Base-by-base conservation (phyloP, 2,113 vertebrate genomes). In the Casuarius casuarius region DNA sequence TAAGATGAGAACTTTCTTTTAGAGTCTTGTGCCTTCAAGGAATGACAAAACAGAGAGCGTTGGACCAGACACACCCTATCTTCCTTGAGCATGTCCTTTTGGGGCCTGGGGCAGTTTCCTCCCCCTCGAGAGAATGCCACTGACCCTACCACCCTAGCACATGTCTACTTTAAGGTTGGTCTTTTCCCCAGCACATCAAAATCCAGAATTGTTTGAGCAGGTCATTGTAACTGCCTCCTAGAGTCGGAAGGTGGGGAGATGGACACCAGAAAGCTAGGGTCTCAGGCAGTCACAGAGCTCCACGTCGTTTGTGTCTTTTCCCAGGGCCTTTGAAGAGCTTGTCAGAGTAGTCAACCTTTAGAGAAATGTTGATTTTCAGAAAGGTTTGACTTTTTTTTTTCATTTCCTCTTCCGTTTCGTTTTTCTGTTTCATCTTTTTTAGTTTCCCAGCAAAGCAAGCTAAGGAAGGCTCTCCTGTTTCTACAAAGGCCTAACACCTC, bases 221-320 rank as follows among this genome's bases (percentile, higher is more conserved):
- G 19, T 13, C 31, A 3, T 40, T n/a, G 28, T 59, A 13, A 29
- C 44, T 66, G 28, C 58, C 52, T 84, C 68, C 61, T 38, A 4
- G 10, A 44, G 29, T 10, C n/a, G 35, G 78, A 63, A 46, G 12
- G 18, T 46, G 48, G 8, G 38, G n/a, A 80, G 48, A 28, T 26
- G 23, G n/a, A 18, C 59, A 65, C 31, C 1, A 0, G 29, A 42
- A 77, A 72, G 3, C 3, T 22, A 62, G 75, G 18, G 33, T 40
- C 26, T 85, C 35, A 29, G 63, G 2, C 26, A 26, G 18, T 6
- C 35, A 38, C 19, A 0, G 0, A 44, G 42, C 5, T 26, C 44
- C 52, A 11, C 18, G 10, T 21, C 38, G 19, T 59, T 0, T 40
- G 0, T 16, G 12, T 82, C 74, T 65, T 14, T 38, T 54, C 35